phyloP scores from a whole-genome alignment of 2,113 vertebrate species.

The Oryzias curvinotus region DNA sequence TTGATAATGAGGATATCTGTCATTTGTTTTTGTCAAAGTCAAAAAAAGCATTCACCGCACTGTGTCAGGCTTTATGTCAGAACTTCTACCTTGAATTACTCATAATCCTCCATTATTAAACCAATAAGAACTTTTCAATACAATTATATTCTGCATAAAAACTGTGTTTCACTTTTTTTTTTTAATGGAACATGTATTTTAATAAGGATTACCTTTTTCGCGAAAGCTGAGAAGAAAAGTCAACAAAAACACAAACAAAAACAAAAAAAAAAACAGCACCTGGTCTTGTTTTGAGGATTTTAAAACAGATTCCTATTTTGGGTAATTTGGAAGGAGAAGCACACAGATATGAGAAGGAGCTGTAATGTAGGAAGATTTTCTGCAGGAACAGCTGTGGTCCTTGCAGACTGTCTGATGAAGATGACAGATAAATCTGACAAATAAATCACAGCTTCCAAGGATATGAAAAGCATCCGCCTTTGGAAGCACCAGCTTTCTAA shows the following conservation, averaged over 20 bases:
- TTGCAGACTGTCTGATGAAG: conserved; percentile 28
- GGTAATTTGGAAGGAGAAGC: conserved; percentile 10
- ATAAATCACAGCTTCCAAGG: conserved; percentile 47
- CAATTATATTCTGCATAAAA: no score
- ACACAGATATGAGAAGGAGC: conserved; percentile 20
- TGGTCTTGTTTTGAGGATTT: conserved; percentile 30
- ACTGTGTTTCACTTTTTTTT: no score
- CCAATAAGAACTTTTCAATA: no score
- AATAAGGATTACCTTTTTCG: conserved; percentile 6
- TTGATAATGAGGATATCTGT: no score
- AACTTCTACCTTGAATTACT: no score
- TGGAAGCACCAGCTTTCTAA: conserved; percentile 34
- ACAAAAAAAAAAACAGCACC: neutral
- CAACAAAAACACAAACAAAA: no score
- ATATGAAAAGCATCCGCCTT: conserved; percentile 30
- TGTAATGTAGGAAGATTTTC: conserved; percentile 46
- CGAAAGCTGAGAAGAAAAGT: conserved; percentile 7
- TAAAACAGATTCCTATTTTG: conserved; percentile 38
- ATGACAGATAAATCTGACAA: conserved; percentile 5
- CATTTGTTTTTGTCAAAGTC: no score
- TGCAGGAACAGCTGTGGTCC: conserved; percentile 46
- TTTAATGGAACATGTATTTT: no score
- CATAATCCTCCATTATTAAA: no score
- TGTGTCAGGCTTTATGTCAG: no score
- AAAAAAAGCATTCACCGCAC: no score